Evolutionary conservation across 2,797 vertebrate genomes (phyloP), one percentile per base, ranked within the genome.

Genomic region (Rhadinocentrus ornatus): DNA sequence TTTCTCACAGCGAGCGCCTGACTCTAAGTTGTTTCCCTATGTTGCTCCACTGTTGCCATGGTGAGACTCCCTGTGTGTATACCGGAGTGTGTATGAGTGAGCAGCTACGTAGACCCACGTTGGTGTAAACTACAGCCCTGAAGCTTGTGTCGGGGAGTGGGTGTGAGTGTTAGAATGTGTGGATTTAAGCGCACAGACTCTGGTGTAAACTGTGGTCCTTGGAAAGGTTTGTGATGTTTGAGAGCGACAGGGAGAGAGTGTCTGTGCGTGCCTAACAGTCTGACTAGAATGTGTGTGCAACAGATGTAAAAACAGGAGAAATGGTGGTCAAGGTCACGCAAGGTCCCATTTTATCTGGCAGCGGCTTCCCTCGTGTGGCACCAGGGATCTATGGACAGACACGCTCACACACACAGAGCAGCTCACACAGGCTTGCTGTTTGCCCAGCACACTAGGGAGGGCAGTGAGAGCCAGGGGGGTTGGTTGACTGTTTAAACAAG

Each of bases 1-100:
- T 92, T 89, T 92, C 92, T 94, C 77, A 94, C 93, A 95, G 88
- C 76, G 20, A 76, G 84, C 86, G 94, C 90, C 93, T 89, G 90
- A 88, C 90, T 91, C 92, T 95, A 95, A 95, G 93, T 95, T 96
- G 96, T 95, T 96, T 96, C 92, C 68, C 92, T 95, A 90, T 97
- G 95, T 96, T 97, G 96, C 95, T 96, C 81, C 93, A 87, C 88
- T 63, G 94, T 97, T 97, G 95, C 96, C 95, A 97, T 96, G 95
- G 96, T 92, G 95, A 97, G 96, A 92, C 77, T 85, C 66, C 41
- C 86, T 93, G 93, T 95, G 93, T 94, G 83, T 88, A 81, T 81
- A 87, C 77, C 54, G 46, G 65, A 63, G 78, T 60, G 59, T 66
- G 57, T 66, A 57, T 63, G 65, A 75, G 74, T 5, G 13, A 78